These are phyloP conservation scores for Ascaphus truei DNA, from an alignment of 2,113 vertebrate genomes.

Conservation along the genomic window DNA sequence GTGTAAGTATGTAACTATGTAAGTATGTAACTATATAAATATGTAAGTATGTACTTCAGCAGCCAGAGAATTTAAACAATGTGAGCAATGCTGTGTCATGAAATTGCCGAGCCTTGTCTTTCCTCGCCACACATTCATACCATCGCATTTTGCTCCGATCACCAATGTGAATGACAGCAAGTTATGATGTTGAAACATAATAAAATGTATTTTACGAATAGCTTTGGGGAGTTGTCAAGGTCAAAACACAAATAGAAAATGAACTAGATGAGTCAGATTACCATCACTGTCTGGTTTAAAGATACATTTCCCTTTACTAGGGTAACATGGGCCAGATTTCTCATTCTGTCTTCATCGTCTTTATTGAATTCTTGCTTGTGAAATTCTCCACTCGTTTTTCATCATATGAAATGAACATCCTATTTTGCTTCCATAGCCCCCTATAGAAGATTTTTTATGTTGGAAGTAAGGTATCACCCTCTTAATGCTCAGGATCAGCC, in stretches of 20 bases:
- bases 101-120: neutral
- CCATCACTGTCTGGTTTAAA: neutral
- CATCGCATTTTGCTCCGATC: neutral
- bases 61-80: neutral
- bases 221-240: neutral
- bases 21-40: too few species aligned
- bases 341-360: neutral
- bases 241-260: neutral
- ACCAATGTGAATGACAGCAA: neutral
- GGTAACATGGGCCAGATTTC: neutral
- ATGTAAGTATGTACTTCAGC: too few species aligned
- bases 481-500: too few species aligned
- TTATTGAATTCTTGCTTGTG: neutral
- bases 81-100: neutral
- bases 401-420: too few species aligned
- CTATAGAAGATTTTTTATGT: too few species aligned
- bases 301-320: neutral
- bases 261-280: neutral
- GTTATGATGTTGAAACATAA: neutral
- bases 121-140: neutral
- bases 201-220: neutral
- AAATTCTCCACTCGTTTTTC: neutral
- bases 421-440: too few species aligned
- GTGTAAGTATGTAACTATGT: too few species aligned
- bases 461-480: too few species aligned